A percentile compares a stretch with the other conserved stretches of the same genome.
Conservation (phyloP, 2,888 invertebrate species). For the Endotricha flammealis region DNA sequence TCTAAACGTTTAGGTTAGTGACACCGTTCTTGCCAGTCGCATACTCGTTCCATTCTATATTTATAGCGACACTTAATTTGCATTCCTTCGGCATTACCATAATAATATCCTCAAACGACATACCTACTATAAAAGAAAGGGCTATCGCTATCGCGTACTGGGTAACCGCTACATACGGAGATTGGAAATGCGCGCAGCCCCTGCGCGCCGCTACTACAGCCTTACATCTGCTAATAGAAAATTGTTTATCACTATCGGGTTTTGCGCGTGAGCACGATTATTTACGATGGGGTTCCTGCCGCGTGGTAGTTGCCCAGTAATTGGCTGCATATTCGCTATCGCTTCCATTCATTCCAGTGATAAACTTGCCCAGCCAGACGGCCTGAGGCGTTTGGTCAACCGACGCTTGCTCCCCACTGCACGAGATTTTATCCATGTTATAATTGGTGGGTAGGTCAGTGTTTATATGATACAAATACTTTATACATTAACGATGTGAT, state of each 20-base stretch:
- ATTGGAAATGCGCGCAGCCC: constrained; percentile 39
- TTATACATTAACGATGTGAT: no score
- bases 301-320: constrained; percentile 55
- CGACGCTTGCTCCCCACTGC: constrained; percentile 43
- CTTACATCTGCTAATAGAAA: constrained; percentile 56
- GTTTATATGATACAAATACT: not conserved
- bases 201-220: constrained; percentile 32
- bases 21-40: constrained; percentile 44
- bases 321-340: constrained; percentile 70
- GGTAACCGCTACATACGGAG: constrained; percentile 52
- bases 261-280: constrained; percentile 68
- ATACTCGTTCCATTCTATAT: constrained; percentile 40
- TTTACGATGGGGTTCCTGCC: constrained; percentile 59
- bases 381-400: constrained; percentile 37
- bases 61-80: constrained; percentile 63
- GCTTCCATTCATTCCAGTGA: constrained; percentile 68
- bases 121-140: constrained; percentile 58
- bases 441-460: constrained; percentile 7
- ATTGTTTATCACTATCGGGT: constrained; percentile 64
- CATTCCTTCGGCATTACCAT: constrained; percentile 60
- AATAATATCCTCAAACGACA: constrained; percentile 64
- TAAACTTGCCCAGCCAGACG: constrained; percentile 50
- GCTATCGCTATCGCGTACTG: constrained; percentile 50
- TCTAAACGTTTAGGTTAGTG: constrained; percentile 40
- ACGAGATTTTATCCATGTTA: constrained; percentile 28